Evolutionary conservation across 2,797 vertebrate species (phyloP).

Genomic region (Geotrypetes seraphini): DNA sequence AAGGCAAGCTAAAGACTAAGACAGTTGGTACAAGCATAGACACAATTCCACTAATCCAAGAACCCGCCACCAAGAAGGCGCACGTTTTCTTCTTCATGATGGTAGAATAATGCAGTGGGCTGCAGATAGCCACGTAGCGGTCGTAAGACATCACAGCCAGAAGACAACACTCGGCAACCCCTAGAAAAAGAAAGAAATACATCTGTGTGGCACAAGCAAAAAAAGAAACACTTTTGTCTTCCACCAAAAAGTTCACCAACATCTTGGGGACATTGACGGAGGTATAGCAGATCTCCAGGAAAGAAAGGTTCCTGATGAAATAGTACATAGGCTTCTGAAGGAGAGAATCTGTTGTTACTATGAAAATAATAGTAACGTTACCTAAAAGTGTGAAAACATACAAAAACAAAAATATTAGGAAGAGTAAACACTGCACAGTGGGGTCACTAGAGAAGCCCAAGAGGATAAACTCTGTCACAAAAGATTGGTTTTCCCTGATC

Average conservation of each 20-base stretch:
- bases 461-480: slow-evolving; percentile 19
- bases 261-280: slow-evolving; percentile 17
- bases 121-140: slow-evolving; percentile 23
- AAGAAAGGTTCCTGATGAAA: slow-evolving; percentile 23
- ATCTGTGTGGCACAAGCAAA: slow-evolving; percentile 18
- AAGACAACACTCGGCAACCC: slow-evolving; percentile 23
- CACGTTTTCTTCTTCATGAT: slow-evolving; percentile 20
- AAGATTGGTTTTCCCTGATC: background rate
- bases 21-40: background rate
- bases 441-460: slow-evolving; percentile 15
- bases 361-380: slow-evolving; percentile 13
- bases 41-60: slow-evolving; percentile 4
- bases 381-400: slow-evolving; percentile 15
- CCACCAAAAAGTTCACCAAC: slow-evolving; percentile 14
- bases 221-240: slow-evolving; percentile 9
- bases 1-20: slow-evolving; percentile 6
- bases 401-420: slow-evolving; percentile 2
- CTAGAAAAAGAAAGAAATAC: slow-evolving; percentile 21
- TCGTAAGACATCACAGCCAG: slow-evolving; percentile 29
- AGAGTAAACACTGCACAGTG: slow-evolving; percentile 9
- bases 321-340: slow-evolving; percentile 25
- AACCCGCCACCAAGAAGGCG: slow-evolving; percentile 7
- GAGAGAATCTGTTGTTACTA: slow-evolving; percentile 8
- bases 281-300: slow-evolving; percentile 23
- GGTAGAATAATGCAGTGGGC: slow-evolving; percentile 18